phyloP scores from a whole-genome alignment of 2,888 invertebrate species.

The Xiphydria camelus region DNA sequence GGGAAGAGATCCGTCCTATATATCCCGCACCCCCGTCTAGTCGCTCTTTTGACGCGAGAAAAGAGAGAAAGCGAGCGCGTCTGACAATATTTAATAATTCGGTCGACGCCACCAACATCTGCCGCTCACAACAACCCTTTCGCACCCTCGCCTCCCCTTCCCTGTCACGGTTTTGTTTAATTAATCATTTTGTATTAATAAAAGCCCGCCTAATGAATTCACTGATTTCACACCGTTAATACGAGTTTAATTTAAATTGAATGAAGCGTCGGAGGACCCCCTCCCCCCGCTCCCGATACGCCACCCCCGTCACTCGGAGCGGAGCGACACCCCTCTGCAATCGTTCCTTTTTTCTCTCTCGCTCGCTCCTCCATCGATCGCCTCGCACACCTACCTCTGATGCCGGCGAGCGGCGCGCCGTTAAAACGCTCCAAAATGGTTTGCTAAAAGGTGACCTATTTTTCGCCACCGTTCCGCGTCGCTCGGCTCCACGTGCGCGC shows the following conservation, averaged over 20 bases:
- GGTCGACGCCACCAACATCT: constrained; percentile 54
- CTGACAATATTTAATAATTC: constrained; percentile 53
- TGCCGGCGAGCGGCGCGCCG: too few relatives aligned
- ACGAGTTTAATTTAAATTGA: constrained; percentile 53
- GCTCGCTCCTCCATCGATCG: constrained; percentile 52
- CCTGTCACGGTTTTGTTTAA: constrained; percentile 41
- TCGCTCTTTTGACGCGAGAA: too few relatives aligned
- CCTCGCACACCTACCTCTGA: too few relatives aligned
- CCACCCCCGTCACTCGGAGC: constrained; percentile 3
- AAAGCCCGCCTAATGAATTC: constrained; percentile 50
- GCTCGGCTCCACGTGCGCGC: too few relatives aligned
- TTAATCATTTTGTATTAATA: constrained; percentile 56
- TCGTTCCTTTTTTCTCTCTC: constrained; percentile 40
- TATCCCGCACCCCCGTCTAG: too few relatives aligned
- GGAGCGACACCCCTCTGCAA: constrained; percentile 22
- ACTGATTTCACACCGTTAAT: constrained; percentile 50
- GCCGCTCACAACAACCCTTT: constrained; percentile 44
- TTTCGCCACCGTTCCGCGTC: constrained; percentile 31
- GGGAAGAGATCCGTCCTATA: constrained; percentile 13
- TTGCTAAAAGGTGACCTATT: constrained; percentile 47
- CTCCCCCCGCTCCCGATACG: constrained; percentile 9
- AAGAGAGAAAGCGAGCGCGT: constrained; percentile 27
- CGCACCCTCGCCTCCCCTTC: constrained; percentile 14
- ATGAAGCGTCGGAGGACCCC: constrained; percentile 35
- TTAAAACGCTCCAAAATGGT: constrained; percentile 42